phyloP scores from a whole-genome alignment of 2,113 vertebrate species.

The Vanacampus margaritifer region DNA sequence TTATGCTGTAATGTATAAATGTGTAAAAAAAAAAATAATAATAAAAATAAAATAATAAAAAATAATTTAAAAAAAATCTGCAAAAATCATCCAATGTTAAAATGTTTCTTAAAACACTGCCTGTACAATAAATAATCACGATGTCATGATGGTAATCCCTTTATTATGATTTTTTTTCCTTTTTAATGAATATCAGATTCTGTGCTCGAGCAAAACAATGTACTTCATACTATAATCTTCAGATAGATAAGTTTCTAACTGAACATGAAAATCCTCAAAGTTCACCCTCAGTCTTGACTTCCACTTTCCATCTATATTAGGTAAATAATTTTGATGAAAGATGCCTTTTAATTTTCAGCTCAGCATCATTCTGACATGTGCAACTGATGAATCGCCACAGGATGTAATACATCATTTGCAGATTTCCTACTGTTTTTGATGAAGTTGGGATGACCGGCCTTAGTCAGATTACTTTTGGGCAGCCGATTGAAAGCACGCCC shows the following conservation, averaged over 20 bases:
- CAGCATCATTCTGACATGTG: constrained; percentile 64
- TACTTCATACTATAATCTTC: background rate
- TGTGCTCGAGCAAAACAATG: background rate
- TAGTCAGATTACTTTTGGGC: constrained; percentile 49
- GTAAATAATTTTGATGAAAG: constrained; percentile 52
- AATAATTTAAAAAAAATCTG: too few species aligned
- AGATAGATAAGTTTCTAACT: background rate
- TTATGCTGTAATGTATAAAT: too few species aligned
- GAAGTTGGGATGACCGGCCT: constrained; percentile 51
- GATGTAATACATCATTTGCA: constrained; percentile 70
- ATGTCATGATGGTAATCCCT: too few species aligned
- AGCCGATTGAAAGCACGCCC: constrained; percentile 63
- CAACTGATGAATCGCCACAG: constrained; percentile 65
- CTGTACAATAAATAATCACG: too few species aligned
- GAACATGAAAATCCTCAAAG: constrained; percentile 12
- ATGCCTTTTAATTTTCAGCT: constrained; percentile 67
- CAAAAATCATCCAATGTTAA: too few species aligned
- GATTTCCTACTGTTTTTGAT: constrained; percentile 61
- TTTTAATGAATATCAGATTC: too few species aligned
- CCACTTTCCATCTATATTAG: constrained; percentile 15
- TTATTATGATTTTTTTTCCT: too few species aligned
- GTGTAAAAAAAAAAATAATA: too few species aligned
- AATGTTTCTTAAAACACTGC: too few species aligned
- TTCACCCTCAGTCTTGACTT: constrained; percentile 6
- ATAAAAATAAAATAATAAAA: too few species aligned